Evolutionary conservation across 2,888 invertebrate species (phyloP), one percentile per base, ranked within the genome.

Genomic region (Melitaea athalia): DNA sequence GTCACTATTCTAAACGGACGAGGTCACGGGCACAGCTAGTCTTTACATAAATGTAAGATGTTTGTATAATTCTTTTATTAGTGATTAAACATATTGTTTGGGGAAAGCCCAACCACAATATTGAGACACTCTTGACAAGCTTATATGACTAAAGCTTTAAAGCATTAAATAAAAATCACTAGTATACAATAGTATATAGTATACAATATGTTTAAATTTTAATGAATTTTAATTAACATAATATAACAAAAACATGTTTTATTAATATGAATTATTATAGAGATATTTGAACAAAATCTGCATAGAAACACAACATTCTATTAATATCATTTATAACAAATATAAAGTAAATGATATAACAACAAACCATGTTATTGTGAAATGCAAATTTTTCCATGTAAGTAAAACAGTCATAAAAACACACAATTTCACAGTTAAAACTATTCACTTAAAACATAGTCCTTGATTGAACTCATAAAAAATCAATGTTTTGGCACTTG

Each of bases 401-500:
- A 7, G 0, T 12, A 53, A 53, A 5, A 24, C 15, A 57, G 42
- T 38, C 42, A 57, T 57, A 42, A 47, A 45, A 31, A 60, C 17
- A 47, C 57, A 43, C 49, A 50, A 42, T 47, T 50, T 17, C 59
- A 59, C 49, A 43, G 38, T 53, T 24, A 50, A 15, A 38, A 6
- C 4, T 10, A 38, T 52, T n/a, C 38, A 63, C 45, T 53, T 38
- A 52, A 31, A 14, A 49, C 31, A 60, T 62, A 50, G 55, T 38
- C 11, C 17, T 38, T 53, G 31, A 57, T 67, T 60, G 47, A 12
- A 64, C 61, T 57, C 70, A 70, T 66, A 71, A 68, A 73, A 38
- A 65, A 63, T 59, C 63, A 53, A 69, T 73, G 63, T 69, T 75
- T 77, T 76, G 76, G 75, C 77, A 74, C 63, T 68, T 67, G 67